Evolutionary conservation across 2,113 vertebrate genomes (phyloP).

Genomic region (Chaenogobius annularis): DNA sequence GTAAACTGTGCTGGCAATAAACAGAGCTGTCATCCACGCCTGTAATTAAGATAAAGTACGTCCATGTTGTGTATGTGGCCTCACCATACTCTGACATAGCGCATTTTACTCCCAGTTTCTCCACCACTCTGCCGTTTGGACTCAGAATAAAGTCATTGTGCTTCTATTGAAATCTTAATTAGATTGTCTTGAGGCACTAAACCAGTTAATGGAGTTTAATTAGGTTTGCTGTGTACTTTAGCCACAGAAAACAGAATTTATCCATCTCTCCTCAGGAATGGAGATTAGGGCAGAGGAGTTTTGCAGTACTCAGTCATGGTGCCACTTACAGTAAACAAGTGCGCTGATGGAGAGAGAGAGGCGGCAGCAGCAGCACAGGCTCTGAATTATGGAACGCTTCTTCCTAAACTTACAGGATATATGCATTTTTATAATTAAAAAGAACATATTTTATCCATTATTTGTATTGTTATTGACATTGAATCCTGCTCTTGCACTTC

Average conservation of each 20-base stretch:
- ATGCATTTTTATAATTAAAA: too few relatives aligned
- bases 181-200: slow-evolving; percentile 41
- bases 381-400: too few relatives aligned
- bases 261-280: slow-evolving; percentile 8
- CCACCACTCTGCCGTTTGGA: slow-evolving; percentile 13
- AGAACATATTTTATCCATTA: too few relatives aligned
- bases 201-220: slow-evolving; percentile 44
- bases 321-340: slow-evolving; percentile 1
- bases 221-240: slow-evolving; percentile 28
- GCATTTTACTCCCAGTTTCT: slow-evolving; percentile 11
- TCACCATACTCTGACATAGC: neutral
- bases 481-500: too few relatives aligned
- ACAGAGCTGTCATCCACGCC: slow-evolving; percentile 7
- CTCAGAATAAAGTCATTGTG: slow-evolving; percentile 29
- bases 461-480: too few relatives aligned
- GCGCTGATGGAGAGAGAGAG: neutral
- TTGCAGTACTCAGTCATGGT: neutral
- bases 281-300: neutral
- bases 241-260: slow-evolving; percentile 35
- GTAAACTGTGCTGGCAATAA: slow-evolving; percentile 7
- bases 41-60: slow-evolving; percentile 27
- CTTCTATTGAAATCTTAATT: slow-evolving; percentile 45
- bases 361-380: too few relatives aligned
- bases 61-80: slow-evolving; percentile 1
- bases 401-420: too few relatives aligned